Evolutionary conservation across 2,888 invertebrate species (phyloP), one percentile per base, ranked within the genome.

Genomic region (Acleris cristana): DNA sequence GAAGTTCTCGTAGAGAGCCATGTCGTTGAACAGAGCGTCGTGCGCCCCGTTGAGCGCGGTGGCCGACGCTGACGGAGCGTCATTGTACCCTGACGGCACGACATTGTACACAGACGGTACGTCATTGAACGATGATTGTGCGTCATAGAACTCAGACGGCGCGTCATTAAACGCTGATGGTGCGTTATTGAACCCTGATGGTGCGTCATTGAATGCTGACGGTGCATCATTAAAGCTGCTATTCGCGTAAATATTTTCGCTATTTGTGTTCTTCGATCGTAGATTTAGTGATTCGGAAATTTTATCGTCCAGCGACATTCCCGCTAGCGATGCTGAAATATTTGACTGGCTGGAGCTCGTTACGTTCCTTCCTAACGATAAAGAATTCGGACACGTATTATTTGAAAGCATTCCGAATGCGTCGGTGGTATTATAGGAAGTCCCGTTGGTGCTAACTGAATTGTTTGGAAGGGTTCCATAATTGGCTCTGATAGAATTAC

Each of bases 221-320:
- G 86, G 79, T 0, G 72, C 75, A 6, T 74, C 74, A 21, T 71
- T 78, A 69, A 76, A 59, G 49, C 71, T 73, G 14, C 74, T 81
- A 64, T 89, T 89, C 2, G 84, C 80, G 71, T 90, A 90, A 40
- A 86, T 70, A 48, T 83, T 85, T 58, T 91, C 90, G 60, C 76
- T 80, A 66, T 89, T 89, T 3, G 82, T 86, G 65, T 88, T 89
- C 68, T 89, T 91, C 52, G 85, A 83, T 81, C 89, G 86, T 78
- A 92, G 89, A 83, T 92, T 92, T 75, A 92, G 72, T 6, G 92
- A 92, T 81, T 90, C 90, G 0, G 92, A 92, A 71, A 92, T 92
- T 84, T 85, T 84, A 71, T 92, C 92, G 74, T 92, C 92, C 69
- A 92, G 79, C 59, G 92, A 92, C 87, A 92, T 86, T 61, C 85